phyloP scores from a whole-genome alignment of 2,113 vertebrate genomes.

The Athene cunicularia region DNA sequence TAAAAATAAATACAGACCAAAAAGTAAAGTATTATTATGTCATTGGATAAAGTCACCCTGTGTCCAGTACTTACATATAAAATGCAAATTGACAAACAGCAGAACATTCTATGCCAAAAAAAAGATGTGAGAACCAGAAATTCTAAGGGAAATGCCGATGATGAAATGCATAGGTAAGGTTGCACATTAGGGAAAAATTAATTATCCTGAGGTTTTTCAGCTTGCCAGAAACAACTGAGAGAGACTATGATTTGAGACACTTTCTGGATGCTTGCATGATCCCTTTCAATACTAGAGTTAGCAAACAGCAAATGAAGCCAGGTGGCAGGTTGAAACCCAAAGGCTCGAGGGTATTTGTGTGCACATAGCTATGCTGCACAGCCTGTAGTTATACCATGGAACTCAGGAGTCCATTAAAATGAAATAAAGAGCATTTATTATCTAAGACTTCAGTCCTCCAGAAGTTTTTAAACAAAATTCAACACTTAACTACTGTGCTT shows the following conservation, averaged over 20 bases:
- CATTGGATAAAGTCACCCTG: background rate
- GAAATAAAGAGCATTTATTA: background rate
- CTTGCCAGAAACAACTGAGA: background rate
- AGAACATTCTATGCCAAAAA: background rate
- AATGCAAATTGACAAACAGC: background rate
- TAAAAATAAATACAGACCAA: background rate
- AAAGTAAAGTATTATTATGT: background rate
- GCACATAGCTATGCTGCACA: background rate
- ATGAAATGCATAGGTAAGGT: background rate
- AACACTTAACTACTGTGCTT: background rate
- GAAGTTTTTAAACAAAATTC: slow-evolving; percentile 19
- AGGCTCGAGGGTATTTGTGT: background rate
- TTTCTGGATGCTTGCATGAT: background rate
- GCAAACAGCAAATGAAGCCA: background rate
- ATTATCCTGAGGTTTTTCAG: background rate
- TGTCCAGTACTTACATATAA: background rate
- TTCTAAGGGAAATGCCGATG: background rate
- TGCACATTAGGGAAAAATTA: background rate
- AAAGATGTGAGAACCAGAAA: background rate
- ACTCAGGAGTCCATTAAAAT: background rate
- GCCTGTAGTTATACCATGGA: rapidly evolving
- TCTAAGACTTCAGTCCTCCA: background rate
- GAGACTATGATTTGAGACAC: background rate
- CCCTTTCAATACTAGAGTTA: background rate
- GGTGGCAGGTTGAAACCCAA: background rate